Conservation (phyloP, 2,797 vertebrate genomes). For the Rhinella marina region DNA sequence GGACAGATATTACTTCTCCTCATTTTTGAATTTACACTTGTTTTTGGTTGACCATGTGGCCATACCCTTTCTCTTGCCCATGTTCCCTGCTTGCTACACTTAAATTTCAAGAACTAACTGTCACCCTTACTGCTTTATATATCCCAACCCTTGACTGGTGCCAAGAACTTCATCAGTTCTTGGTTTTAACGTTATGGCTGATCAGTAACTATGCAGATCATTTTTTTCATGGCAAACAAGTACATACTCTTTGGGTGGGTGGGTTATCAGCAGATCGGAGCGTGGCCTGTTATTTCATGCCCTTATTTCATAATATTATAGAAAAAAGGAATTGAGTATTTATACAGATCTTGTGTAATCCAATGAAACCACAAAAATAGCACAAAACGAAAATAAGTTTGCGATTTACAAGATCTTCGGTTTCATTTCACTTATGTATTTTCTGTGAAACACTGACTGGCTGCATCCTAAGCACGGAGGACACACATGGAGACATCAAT, state of each 20-base stretch:
- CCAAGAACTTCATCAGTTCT: no score
- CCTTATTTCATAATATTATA: not conserved
- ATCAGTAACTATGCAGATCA: not conserved
- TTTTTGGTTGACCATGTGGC: no score
- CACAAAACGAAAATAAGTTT: not conserved
- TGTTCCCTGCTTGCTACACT: no score
- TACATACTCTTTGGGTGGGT: not conserved
- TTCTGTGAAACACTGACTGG: not conserved
- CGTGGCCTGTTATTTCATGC: not conserved
- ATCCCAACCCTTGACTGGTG: no score
- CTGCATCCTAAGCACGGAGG: not conserved
- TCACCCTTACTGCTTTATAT: no score
- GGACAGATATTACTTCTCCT: no score
- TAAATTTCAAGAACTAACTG: no score
- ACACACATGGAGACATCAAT: conserved; percentile 15
- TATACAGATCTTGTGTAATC: not conserved
- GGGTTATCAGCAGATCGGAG: not conserved
- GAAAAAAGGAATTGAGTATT: not conserved
- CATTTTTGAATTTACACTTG: no score
- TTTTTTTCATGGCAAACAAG: not conserved
- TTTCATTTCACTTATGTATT: not conserved
- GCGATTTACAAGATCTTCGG: not conserved
- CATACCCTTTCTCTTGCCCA: no score
- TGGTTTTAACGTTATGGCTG: not conserved
- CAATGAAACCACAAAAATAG: not conserved